Percentiles rank a stretch among this genome's conserved stretches.
Conservation (phyloP, 2,797 vertebrate genomes). For the Eospalax fontanierii region DNA sequence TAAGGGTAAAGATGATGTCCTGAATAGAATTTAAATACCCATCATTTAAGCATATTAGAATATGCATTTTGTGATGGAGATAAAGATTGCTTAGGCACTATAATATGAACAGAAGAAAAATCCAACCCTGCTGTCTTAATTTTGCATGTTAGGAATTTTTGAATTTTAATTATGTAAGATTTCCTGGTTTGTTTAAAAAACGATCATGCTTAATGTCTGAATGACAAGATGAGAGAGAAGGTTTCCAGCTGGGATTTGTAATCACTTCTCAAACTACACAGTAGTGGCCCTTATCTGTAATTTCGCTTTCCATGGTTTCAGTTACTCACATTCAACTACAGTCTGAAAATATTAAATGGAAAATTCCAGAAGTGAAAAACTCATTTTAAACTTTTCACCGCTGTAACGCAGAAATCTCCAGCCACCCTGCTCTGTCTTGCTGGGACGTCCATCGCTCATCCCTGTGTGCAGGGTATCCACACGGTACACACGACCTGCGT, state of each 20-base stretch:
- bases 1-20: not conserved
- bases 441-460: rapidly evolving
- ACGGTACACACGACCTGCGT: too few species aligned
- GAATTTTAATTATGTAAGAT: slow-evolving; percentile 45
- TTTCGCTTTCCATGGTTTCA: not conserved
- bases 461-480: not conserved
- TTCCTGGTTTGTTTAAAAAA: slow-evolving; percentile 10
- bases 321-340: not conserved
- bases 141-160: slow-evolving; percentile 47
- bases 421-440: not conserved
- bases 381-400: not conserved
- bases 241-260: slow-evolving; percentile 52
- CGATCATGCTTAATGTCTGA: not conserved
- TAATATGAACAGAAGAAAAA: not conserved
- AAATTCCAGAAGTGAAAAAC: not conserved
- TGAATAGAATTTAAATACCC: not conserved
- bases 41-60: slow-evolving; percentile 38
- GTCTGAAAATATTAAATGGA: not conserved
- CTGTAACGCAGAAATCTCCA: not conserved
- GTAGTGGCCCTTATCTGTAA: not conserved
- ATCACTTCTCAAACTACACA: not conserved
- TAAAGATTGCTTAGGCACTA: slow-evolving; percentile 42
- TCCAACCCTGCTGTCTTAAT: not conserved
- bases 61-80: slow-evolving; percentile 28
- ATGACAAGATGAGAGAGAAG: not conserved